Base-by-base conservation (phyloP, 2,797 vertebrate species). In the Orestias chungarensis region DNA sequence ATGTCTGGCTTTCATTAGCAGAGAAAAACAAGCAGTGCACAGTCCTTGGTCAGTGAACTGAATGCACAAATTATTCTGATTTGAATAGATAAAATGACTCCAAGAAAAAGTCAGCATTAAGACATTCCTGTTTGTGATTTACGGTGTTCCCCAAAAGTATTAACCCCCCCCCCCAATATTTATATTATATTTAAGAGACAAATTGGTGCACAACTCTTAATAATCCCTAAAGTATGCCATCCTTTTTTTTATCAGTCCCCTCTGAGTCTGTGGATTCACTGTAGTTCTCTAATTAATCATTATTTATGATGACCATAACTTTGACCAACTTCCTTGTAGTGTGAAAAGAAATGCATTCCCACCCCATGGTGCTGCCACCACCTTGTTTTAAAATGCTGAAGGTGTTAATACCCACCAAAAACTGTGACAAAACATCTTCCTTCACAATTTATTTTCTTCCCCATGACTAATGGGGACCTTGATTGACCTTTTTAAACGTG, bases 1-100 rank as follows among this genome's bases (percentile, higher is more conserved):
- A 50, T 69, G 85, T 49, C 84, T 93, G 91, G 82, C 91, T 93
- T 90, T 91, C 87, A 94, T 92, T 90, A 92, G 68, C 52, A 43
- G 50, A 66, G 71, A n/a, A 50, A 42, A 66, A 29, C 64, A 25
- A 31, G 17, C 29, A 64, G 46, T 5, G 85, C 89, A 79, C 76
- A 72, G 66, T 66, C 52, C 59, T 31, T 72, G 44, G 47, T 72
- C 35, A 62, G 70, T 40, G 61, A 68, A 62, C 67, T 42, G 35
- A 62, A 25, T 42, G 59, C 12, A 3, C 11, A 62, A 62, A 62
- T 62, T n/a, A 62, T 62, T 42, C 35, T 62, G 35, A 62, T 62
- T 62, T 7, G 40, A 62, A 62, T 23, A 40, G 59, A 62, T 40
- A 20, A 25, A 40, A 40, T 25, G 35, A 15, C 25, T 62, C 59